A percentile compares a stretch with the other conserved stretches of the same genome.
These are phyloP conservation scores for Eulithis prunata DNA, from an alignment of 2,888 invertebrate genomes.

Conservation along the genomic window DNA sequence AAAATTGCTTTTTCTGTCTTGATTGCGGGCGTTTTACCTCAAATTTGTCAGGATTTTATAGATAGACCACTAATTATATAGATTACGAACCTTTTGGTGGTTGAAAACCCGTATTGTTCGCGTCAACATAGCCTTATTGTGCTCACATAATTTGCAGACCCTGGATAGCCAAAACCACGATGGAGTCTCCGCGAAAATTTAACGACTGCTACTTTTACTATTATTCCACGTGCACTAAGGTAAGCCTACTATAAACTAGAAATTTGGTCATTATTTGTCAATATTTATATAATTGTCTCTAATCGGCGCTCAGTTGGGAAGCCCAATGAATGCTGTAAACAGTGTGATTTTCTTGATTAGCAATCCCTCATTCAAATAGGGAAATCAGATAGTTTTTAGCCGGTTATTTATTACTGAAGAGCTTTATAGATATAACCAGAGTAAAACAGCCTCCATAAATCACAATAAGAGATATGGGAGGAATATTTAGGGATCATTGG, in stretches of 20 bases:
- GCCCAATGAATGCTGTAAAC: conserved; percentile 17
- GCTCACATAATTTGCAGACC: conserved; percentile 65
- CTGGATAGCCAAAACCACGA: conserved; percentile 72
- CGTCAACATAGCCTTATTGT: conserved; percentile 38
- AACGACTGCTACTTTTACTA: conserved; percentile 96
- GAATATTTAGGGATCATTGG: neutral
- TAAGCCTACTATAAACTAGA: conserved; percentile 64
- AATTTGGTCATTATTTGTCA: conserved; percentile 14
- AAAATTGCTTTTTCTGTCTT: conserved; percentile 64
- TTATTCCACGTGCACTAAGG: conserved; percentile 94
- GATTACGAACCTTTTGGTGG: neutral
- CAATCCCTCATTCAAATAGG: conserved; percentile 9
- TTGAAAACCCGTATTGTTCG: conserved; percentile 39
- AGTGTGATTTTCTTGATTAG: conserved; percentile 28
- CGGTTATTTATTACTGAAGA: neutral
- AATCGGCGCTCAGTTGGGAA: conserved; percentile 8
- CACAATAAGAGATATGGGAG: neutral
- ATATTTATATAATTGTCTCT: neutral
- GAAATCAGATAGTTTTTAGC: neutral
- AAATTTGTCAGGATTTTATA: conserved; percentile 16
- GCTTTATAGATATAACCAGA: neutral
- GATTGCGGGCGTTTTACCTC: conserved; percentile 48
- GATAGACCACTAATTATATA: conserved; percentile 13
- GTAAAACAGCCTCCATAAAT: neutral
- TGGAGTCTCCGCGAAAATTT: conserved; percentile 90